Evolutionary conservation across 2,113 vertebrate species (phyloP).

Genomic region (Columbina picui): DNA sequence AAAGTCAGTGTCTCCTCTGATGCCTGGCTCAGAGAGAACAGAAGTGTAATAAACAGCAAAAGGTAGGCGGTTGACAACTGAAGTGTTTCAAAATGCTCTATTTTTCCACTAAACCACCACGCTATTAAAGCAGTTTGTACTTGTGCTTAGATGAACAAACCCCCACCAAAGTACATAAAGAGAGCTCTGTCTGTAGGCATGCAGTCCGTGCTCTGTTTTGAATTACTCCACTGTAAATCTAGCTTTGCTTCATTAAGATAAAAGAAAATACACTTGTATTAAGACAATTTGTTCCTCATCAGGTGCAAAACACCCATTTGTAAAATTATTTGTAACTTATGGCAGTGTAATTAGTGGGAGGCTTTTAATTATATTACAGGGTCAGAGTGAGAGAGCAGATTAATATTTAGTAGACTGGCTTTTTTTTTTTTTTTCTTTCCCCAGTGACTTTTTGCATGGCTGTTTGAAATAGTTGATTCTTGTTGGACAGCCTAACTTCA

Average conservation of each 20-base stretch:
- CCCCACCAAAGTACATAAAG: neutral
- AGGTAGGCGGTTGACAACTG: neutral
- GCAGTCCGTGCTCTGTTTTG: neutral
- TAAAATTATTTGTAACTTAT: neutral
- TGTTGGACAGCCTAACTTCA: neutral
- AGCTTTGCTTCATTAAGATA: neutral
- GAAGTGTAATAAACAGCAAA: neutral
- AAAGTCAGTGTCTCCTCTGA: neutral
- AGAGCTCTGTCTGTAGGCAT: neutral
- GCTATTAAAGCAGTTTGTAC: neutral
- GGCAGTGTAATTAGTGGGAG: neutral
- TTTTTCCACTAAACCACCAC: neutral
- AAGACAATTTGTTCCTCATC: neutral
- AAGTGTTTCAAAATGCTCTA: neutral
- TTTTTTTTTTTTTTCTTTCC: rapidly evolving
- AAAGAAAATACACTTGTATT: neutral
- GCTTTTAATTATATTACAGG: neutral
- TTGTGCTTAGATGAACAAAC: neutral
- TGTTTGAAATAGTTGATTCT: neutral
- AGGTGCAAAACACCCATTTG: neutral
- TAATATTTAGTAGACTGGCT: neutral
- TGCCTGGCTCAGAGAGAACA: neutral
- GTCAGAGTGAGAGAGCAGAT: neutral
- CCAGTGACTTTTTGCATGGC: neutral
- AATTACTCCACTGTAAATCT: neutral